Percentiles rank a stretch among this genome's conserved stretches.
These are phyloP conservation scores for Nasonia vitripennis DNA, from an alignment of 1,140 invertebrate species.

Conservation along the genomic window DNA sequence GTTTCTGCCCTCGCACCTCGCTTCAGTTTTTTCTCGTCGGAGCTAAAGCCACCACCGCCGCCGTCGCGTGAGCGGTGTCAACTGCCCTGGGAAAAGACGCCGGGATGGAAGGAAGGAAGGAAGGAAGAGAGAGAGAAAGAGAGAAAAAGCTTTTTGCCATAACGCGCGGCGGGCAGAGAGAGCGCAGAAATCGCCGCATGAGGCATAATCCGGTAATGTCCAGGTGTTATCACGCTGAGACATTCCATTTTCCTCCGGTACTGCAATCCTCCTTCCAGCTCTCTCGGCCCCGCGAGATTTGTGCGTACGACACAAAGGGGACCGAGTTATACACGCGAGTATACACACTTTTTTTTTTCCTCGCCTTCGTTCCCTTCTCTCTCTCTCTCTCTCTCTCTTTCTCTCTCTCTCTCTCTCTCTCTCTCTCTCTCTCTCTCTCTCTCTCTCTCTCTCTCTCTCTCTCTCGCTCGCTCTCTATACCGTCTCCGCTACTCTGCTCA, in stretches of 20 bases:
- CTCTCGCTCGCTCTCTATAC: no score
- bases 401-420: no score
- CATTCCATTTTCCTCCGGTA: conserved; percentile 52
- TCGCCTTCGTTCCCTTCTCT: neutral
- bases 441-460: no score
- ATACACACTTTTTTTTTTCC: neutral
- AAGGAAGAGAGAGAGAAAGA: neutral
- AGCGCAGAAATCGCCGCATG: conserved; percentile 36
- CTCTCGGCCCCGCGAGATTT: conserved; percentile 29
- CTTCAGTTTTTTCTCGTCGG: neutral
- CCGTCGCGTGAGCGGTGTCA: neutral
- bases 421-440: no score
- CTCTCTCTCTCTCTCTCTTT: neutral
- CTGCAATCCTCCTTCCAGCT: neutral
- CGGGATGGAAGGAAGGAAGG: neutral
- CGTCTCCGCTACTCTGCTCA: neutral
- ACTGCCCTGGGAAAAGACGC: neutral
- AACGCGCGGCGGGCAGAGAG: conserved; percentile 21
- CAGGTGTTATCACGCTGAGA: conserved; percentile 52
- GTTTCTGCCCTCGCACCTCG: neutral
- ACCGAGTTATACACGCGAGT: neutral
- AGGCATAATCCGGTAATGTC: conserved; percentile 53
- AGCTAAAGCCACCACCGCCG: neutral
- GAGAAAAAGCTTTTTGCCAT: conserved; percentile 25
- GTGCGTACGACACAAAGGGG: conserved; percentile 18